A percentile compares a stretch with the other conserved stretches of the same genome.
Conservation (phyloP, 2,113 vertebrate genomes). For the Pelecanoides urinatrix region DNA sequence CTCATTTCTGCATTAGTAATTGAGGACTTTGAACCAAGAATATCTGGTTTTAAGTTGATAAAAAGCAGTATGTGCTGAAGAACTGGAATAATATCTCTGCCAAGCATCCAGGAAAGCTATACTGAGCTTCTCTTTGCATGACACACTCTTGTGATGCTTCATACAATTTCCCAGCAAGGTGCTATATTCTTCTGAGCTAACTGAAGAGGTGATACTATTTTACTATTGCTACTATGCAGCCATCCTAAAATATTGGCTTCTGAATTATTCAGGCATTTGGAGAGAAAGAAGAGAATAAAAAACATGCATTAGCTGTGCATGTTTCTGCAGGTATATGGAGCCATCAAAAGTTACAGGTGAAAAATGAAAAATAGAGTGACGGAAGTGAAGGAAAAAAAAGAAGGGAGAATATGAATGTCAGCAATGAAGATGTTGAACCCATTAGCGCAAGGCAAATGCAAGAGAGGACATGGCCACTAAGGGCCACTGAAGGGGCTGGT, state of each 20-base stretch:
- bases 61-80: background rate
- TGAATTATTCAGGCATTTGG: background rate
- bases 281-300: background rate
- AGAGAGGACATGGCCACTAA: background rate
- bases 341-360: background rate
- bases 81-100: background rate
- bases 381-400: background rate
- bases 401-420: background rate
- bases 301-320: background rate
- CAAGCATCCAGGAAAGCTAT: background rate
- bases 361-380: background rate
- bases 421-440: rapidly evolving
- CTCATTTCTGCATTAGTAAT: background rate
- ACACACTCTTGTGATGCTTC: background rate
- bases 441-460: background rate
- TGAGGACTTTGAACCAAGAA: background rate
- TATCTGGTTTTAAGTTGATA: background rate
- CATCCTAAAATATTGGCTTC: background rate
- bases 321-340: background rate
- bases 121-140: background rate
- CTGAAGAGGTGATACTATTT: background rate
- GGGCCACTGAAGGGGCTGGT: background rate
- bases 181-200: background rate
- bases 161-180: background rate
- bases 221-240: background rate